Evolutionary conservation across 92 coral and sea anemone genomes (phyloP).

Genomic region (Palythoa caribaeorum): DNA sequence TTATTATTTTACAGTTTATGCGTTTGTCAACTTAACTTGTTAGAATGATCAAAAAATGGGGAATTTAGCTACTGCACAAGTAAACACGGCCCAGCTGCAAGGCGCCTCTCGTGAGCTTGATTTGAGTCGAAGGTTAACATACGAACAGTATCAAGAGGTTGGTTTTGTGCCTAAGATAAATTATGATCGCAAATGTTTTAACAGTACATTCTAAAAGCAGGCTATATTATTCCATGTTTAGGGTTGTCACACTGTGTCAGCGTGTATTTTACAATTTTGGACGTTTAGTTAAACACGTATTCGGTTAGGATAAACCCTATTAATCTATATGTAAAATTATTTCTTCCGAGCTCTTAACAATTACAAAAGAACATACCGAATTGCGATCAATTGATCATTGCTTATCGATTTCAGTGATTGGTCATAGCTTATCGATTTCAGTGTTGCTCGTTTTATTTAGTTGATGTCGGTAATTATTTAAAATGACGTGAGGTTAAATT

Average conservation of each 20-base stretch:
- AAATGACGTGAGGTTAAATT: background rate
- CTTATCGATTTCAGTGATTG: background rate
- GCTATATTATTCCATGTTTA: background rate
- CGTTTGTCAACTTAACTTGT: background rate
- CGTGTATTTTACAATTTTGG: background rate
- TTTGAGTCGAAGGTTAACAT: slow-evolving; percentile 84
- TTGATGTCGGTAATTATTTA: background rate
- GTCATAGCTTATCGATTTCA: background rate
- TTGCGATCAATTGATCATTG: background rate
- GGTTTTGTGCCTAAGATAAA: background rate
- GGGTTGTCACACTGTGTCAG: background rate
- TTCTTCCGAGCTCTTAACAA: background rate
- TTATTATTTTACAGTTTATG: background rate
- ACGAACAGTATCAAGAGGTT: slow-evolving; percentile 86
- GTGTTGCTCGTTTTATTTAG: background rate
- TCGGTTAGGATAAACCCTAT: background rate
- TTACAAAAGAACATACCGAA: background rate
- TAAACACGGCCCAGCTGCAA: slow-evolving; percentile 80
- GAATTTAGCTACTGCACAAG: slow-evolving; percentile 81
- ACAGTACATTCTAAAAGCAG: background rate
- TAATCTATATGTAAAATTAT: background rate
- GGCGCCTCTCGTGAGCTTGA: slow-evolving; percentile 88
- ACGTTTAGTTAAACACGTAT: too few relatives aligned
- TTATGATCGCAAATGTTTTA: background rate
- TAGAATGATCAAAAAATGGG: slow-evolving; percentile 65